Evolutionary conservation across 2,113 vertebrate species (phyloP).

Genomic region (Heloderma charlesbogerti): DNA sequence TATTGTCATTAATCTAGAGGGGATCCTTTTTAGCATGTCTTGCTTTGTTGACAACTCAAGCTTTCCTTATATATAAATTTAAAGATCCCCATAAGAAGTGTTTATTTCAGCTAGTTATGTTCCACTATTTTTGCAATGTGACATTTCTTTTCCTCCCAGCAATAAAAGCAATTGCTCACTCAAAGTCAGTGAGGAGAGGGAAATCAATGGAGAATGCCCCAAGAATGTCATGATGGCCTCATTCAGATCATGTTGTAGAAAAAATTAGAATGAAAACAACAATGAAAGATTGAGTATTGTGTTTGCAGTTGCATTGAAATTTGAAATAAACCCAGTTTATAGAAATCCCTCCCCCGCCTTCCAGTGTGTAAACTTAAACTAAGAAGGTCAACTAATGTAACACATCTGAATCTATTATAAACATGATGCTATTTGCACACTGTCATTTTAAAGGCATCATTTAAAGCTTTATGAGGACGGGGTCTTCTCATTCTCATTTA

Average conservation of each 20-base stretch:
- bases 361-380: not conserved
- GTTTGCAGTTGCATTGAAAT: not conserved
- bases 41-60: constrained; percentile 63
- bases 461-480: not conserved
- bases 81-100: constrained; percentile 55
- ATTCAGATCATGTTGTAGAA: constrained; percentile 1
- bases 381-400: not conserved
- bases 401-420: not conserved
- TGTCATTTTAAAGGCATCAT: not conserved
- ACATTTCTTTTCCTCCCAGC: constrained; percentile 46
- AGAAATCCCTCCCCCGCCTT: not conserved
- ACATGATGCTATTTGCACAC: not conserved
- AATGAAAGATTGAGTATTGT: not conserved
- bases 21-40: constrained; percentile 68
- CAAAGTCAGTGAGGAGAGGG: constrained; percentile 1
- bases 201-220: not conserved
- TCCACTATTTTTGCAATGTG: constrained; percentile 46
- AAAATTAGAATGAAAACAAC: not conserved
- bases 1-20: constrained; percentile 73
- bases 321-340: not conserved
- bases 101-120: constrained; percentile 55
- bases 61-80: constrained; percentile 50
- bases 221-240: constrained; percentile 26
- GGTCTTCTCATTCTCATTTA: not conserved
- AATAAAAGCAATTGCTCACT: constrained; percentile 18